Conservation (phyloP, 2,797 vertebrate species). For the Nannoperca australis region DNA sequence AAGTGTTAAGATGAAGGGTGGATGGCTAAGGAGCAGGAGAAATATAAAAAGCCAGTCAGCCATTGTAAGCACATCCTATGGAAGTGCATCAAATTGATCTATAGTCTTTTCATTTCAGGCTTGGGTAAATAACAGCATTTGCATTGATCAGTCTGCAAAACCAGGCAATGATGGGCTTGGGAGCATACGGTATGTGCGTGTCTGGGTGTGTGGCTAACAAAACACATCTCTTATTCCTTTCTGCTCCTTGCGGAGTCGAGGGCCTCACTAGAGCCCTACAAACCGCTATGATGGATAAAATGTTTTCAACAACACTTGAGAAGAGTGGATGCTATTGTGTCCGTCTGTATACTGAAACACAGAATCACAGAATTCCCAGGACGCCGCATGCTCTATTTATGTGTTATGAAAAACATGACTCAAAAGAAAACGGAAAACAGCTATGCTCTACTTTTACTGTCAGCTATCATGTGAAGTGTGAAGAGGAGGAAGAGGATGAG, state of each 20-base stretch:
- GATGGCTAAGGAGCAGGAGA: slow-evolving; percentile 41
- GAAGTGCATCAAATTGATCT: slow-evolving; percentile 88
- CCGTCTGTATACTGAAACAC: slow-evolving; percentile 72
- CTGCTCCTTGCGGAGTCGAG: slow-evolving; percentile 71
- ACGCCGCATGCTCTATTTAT: slow-evolving; percentile 82
- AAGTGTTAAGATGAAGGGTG: slow-evolving; percentile 50
- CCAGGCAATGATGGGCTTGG: slow-evolving; percentile 74
- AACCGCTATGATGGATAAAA: slow-evolving; percentile 81
- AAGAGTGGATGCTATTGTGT: slow-evolving; percentile 83
- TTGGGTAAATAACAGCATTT: slow-evolving; percentile 90
- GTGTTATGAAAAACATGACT: slow-evolving; percentile 85
- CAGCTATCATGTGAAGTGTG: slow-evolving; percentile 81
- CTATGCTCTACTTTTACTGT: slow-evolving; percentile 82
- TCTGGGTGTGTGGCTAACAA: slow-evolving; percentile 56
- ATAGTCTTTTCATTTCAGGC: slow-evolving; percentile 89
- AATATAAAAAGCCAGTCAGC: slow-evolving; percentile 67
- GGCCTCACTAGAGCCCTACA: slow-evolving; percentile 78
- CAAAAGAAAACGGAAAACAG: slow-evolving; percentile 81
- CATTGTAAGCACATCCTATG: slow-evolving; percentile 80
- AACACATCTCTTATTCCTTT: slow-evolving; percentile 74
- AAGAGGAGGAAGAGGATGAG: slow-evolving; percentile 76
- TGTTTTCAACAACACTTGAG: slow-evolving; percentile 82
- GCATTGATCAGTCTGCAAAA: slow-evolving; percentile 87
- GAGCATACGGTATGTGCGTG: slow-evolving; percentile 27
- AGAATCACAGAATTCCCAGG: slow-evolving; percentile 83